Base-by-base conservation (phyloP, 2,888 invertebrate species). In the Heliconius sara region DNA sequence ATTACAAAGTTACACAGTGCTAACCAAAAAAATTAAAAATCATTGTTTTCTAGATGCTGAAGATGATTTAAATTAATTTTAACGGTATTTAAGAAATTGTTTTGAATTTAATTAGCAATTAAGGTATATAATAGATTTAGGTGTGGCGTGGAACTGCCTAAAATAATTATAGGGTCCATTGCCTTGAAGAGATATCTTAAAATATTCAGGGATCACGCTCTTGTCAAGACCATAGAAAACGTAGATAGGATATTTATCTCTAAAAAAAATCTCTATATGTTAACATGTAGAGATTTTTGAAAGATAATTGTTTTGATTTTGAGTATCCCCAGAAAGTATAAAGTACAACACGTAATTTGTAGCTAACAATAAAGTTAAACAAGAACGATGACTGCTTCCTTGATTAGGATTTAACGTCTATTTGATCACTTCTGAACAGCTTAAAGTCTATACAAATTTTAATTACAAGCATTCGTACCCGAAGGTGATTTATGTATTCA, bases 141-240 rank as follows among this genome's bases (percentile, higher is more conserved):
- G 85, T 85, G 86, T 84, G 83, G 85, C 87, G 86, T 86, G 85
- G 88, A 89, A 87, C 87, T 83, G 84, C 83, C 85, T 86, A 85
- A 86, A 88, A 89, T 89, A 89, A 90, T 90, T 89, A 89, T 86
- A 86, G 86, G 83, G 86, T 87, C 73, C 87, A 79, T 80, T 82
- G 72, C 65, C 81, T 82, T 80, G 74, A 80, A 76, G 80, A 85
- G 87, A 86, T 87, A 85, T 87, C 87, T 87, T 86, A 82, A 84
- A 87, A 88, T 86, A 87, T 86, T 86, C 84, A 81, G 83, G 73
- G 81, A 83, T 85, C 84, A 85, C 85, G 84, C 83, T 82, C 78
- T 71, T n/a, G 27, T 63, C 73, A 76, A 84, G 84, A 84, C 30
- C 10, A 60, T 76, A 0, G 34, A 81, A 71, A 30, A 2, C 22